Evolutionary conservation across 2,888 invertebrate species (phyloP).

Genomic region (Epinotia brunnichana): DNA sequence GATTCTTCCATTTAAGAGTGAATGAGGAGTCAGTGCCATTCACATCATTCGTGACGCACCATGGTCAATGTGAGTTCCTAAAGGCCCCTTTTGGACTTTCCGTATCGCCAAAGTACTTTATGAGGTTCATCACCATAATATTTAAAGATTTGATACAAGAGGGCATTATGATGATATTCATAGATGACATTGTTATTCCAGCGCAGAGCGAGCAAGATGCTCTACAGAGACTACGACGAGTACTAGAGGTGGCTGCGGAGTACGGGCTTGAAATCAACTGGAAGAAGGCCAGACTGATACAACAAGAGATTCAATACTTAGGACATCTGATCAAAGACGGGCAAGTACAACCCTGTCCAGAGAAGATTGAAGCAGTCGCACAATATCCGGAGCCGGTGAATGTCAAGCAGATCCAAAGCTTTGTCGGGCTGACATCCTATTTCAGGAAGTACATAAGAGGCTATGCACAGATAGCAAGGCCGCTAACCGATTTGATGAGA

Average conservation of each 20-base stretch:
- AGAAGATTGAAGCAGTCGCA: slow-evolving; percentile 25
- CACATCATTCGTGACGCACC: slow-evolving; percentile 36
- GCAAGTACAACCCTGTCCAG: slow-evolving; percentile 19
- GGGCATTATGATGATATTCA: slow-evolving; percentile 21
- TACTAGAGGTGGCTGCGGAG: slow-evolving; percentile 20
- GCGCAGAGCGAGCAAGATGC: slow-evolving; percentile 18
- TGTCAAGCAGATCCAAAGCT: slow-evolving; percentile 31
- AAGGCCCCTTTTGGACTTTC: slow-evolving; percentile 48
- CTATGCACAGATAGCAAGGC: slow-evolving; percentile 34
- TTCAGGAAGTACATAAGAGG: slow-evolving; percentile 35
- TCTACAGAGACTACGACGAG: slow-evolving; percentile 13
- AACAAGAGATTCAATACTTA: slow-evolving; percentile 28
- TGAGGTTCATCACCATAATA: slow-evolving; percentile 45
- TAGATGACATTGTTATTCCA: slow-evolving; percentile 34
- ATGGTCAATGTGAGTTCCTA: slow-evolving; percentile 38
- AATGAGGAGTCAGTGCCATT: slow-evolving; percentile 28
- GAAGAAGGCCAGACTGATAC: slow-evolving; percentile 25
- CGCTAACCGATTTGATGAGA: slow-evolving; percentile 30
- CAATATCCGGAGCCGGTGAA: slow-evolving; percentile 28
- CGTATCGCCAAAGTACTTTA: slow-evolving; percentile 46
- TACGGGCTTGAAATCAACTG: slow-evolving; percentile 25
- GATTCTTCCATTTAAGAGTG: slow-evolving; percentile 28
- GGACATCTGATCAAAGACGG: slow-evolving; percentile 27
- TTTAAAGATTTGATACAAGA: slow-evolving; percentile 23
- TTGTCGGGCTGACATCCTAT: slow-evolving; percentile 34